Percentiles rank a stretch among this genome's conserved stretches.
Evolutionary conservation across 2,113 vertebrate genomes (phyloP).

Genomic region (Noctilio leporinus): DNA sequence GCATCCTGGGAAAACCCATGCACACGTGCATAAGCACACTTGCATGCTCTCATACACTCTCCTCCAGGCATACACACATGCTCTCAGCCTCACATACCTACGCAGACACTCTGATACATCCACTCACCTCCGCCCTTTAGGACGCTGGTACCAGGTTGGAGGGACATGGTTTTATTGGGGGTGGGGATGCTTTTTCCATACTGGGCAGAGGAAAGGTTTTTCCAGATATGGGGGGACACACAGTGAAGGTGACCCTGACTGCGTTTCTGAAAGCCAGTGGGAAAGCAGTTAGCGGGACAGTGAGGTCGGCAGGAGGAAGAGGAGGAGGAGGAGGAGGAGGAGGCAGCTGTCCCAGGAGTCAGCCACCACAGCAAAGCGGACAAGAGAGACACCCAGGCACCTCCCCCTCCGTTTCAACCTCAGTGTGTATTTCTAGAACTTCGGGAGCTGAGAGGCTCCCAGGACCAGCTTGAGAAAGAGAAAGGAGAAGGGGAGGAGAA

Average conservation of each 20-base stretch:
- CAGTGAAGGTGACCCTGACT: neutral
- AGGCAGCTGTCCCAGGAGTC: too few relatives aligned
- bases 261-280: neutral
- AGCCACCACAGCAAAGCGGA: neutral
- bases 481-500: too few relatives aligned
- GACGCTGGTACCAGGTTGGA: neutral
- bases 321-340: neutral
- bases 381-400: neutral
- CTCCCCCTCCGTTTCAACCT: neutral
- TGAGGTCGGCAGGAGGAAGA: too few relatives aligned
- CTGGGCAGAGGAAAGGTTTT: neutral
- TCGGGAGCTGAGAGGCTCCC: neutral
- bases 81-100: neutral
- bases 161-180: neutral
- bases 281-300: neutral
- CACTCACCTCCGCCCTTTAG: neutral
- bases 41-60: neutral
- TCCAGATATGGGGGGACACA: neutral
- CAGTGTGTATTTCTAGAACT: neutral
- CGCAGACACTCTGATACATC: rapidly evolving
- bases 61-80: rapidly evolving
- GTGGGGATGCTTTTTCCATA: neutral
- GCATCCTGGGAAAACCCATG: rapidly evolving
- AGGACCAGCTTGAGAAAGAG: neutral
- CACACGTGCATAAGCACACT: too few relatives aligned